Conservation (phyloP, 2,888 invertebrate species). For the Temnothorax unifasciatus region DNA sequence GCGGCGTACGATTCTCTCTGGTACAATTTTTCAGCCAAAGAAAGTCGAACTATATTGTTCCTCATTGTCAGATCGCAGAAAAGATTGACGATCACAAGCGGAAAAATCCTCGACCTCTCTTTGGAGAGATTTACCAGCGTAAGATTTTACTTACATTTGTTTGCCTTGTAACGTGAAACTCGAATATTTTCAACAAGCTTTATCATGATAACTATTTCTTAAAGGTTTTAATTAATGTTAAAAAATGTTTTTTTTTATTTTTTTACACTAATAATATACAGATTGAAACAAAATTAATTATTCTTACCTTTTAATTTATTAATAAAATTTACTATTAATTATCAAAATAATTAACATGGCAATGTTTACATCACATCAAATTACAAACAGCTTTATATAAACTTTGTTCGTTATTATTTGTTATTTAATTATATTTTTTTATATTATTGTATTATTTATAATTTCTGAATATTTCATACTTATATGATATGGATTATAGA, state of each 20-base stretch:
- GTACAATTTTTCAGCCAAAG: conserved; percentile 62
- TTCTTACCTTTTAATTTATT: too few relatives aligned
- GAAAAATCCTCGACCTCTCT: conserved; percentile 66
- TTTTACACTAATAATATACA: not conserved
- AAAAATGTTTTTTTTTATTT: not conserved
- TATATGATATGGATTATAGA: not conserved
- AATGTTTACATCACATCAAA: not conserved
- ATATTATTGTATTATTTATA: not conserved
- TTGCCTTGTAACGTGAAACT: not conserved
- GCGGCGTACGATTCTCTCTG: conserved; percentile 66
- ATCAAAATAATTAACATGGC: not conserved
- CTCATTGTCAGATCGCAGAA: conserved; percentile 63
- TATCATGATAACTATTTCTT: not conserved
- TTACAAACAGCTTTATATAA: not conserved
- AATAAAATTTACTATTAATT: not conserved
- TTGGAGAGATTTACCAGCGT: conserved; percentile 64
- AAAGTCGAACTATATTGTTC: conserved; percentile 57
- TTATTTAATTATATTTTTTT: conserved; percentile 1
- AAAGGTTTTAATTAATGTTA: not conserved
- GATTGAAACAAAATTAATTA: not conserved
- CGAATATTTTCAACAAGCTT: not conserved
- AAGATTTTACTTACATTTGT: conserved; percentile 30
- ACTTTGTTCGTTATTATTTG: not conserved
- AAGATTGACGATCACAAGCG: conserved; percentile 61
- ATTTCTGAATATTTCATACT: not conserved